phyloP scores from a whole-genome alignment of 2,888 invertebrate species.

The Syrphus vitripennis region DNA sequence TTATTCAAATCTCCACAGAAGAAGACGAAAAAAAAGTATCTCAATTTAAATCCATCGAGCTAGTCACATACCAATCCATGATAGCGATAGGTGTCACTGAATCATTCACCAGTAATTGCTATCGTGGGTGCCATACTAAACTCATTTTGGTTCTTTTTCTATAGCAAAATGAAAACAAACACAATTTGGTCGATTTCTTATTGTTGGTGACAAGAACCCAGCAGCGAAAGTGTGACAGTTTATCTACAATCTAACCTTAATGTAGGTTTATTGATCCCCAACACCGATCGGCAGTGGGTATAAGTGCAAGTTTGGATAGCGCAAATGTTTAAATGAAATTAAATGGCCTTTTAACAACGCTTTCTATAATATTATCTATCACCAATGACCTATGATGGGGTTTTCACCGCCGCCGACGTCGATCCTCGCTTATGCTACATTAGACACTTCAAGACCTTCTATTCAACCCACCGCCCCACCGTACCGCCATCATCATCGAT shows the following conservation, averaged over 20 bases:
- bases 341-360: conserved; percentile 52
- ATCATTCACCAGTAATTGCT: conserved; percentile 32
- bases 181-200: conserved; percentile 19
- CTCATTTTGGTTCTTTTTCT: conserved; percentile 31
- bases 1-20: conserved; percentile 8
- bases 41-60: conserved; percentile 24
- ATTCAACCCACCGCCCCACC: not conserved
- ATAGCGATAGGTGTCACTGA: conserved; percentile 27
- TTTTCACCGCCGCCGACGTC: not conserved
- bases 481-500: not conserved
- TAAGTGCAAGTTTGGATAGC: conserved; percentile 15
- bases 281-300: not conserved
- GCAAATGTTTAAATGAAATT: conserved; percentile 51
- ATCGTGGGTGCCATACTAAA: conserved; percentile 59
- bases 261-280: not conserved
- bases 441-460: not conserved
- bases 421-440: not conserved
- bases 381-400: conserved; percentile 6
- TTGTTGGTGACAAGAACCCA: conserved; percentile 32
- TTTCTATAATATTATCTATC: conserved; percentile 43
- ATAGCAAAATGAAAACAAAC: not conserved
- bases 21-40: not conserved
- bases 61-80: conserved; percentile 12
- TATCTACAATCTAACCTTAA: conserved; percentile 63
- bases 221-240: conserved; percentile 69